Conservation (phyloP, 2,797 vertebrate species). For the Ctenosaura bakeri region DNA sequence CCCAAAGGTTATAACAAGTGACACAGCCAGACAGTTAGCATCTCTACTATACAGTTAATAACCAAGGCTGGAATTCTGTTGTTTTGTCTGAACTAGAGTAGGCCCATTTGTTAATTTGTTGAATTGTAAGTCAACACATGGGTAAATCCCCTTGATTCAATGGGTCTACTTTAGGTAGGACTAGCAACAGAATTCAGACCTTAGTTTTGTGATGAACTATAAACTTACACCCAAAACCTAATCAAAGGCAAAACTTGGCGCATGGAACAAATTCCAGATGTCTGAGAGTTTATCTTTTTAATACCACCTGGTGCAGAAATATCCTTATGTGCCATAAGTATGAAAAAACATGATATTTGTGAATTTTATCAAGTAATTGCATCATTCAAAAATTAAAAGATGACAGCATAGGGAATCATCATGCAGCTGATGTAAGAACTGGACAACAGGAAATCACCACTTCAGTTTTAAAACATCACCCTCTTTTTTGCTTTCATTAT, state of each 20-base stretch:
- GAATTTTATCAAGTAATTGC: background rate
- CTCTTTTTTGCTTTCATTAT: conserved; percentile 32
- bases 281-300: background rate
- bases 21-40: background rate
- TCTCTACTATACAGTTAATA: background rate
- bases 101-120: too few relatives aligned
- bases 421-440: background rate
- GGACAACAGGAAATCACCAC: background rate
- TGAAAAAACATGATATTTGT: conserved; percentile 3
- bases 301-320: background rate
- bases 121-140: too few relatives aligned
- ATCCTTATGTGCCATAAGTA: background rate
- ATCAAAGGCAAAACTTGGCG: background rate
- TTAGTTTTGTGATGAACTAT: background rate
- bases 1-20: background rate
- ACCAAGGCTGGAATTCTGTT: too few relatives aligned
- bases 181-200: too few relatives aligned
- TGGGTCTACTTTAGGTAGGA: too few relatives aligned
- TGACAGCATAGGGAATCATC: background rate
- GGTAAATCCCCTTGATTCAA: too few relatives aligned
- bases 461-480: conserved; percentile 28
- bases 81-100: too few relatives aligned
- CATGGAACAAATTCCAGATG: background rate
- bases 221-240: background rate
- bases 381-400: conserved; percentile 37